Base-by-base conservation (phyloP, 2,113 vertebrate species). In the Pygathrix nemaeus region DNA sequence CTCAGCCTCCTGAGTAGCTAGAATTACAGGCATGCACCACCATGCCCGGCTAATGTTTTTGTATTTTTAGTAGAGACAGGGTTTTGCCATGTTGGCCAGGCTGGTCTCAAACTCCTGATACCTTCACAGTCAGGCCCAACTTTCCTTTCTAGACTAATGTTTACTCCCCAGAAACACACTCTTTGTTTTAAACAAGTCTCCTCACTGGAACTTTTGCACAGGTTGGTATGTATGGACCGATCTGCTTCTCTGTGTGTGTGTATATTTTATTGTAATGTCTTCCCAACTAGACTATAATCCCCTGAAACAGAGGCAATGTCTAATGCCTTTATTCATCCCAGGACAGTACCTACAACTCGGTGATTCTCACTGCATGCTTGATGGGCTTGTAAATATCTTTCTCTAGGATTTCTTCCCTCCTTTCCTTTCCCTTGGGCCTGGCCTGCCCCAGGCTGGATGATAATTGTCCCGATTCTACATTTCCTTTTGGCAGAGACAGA, bases 121-220 rank as follows among this genome's bases (percentile, higher is more conserved):
- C 52, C 66, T 97, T 96, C n/a, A 18, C 61, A 87, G 61, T 83
- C 73, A 96, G 50, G 55, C 23, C 50, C 70, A 96, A 59, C 21
- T 78, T 96, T 86, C 52, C 43, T 87, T 89, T 80, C 32, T 9
- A 80, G 48, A 82, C 14, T 86, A 92, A 97, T 89, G 9, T 78
- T 84, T 43, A 61, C 16, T 93, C 57, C 30, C 43, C 64, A 85
- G 81, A 91, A 82, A 82, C 50, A 66, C 3, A 66, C 35, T 9
- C 20, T 78, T 96, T 86, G 38, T 79, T 78, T 94, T 88, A 88
- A 88, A 78, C 3, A 86, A 8, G 27, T 89, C 35, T 92, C 40
- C 89, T 96, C 73, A 25, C 27, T 82, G 27, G 52, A 73, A 72
- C 23, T 89, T 91, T 90, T 12, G 27, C 64, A 82, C 14, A 91